Evolutionary conservation across 2,888 invertebrate species (phyloP), one percentile per base, ranked within the genome.

Genomic region (Pristionchus maxplancki): DNA sequence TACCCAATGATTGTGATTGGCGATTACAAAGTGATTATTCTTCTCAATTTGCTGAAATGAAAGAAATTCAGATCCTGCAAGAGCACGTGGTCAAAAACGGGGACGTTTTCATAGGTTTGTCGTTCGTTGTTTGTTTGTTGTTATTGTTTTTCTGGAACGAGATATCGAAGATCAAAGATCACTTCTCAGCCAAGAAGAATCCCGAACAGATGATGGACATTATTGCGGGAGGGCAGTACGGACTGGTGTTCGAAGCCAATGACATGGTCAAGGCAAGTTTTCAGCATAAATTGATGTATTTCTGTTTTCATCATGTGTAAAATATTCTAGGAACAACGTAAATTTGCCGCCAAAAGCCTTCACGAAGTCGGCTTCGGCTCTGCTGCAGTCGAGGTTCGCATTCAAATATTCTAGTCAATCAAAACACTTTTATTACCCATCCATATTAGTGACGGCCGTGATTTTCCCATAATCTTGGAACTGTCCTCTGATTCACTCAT

Each of bases 311-410:
- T n/a, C n/a, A n/a, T n/a, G n/a, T n/a, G n/a, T n/a, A n/a, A n/a
- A n/a, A n/a, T n/a, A n/a, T n/a, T n/a, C n/a, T n/a, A 83, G 82
- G 82, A 83, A 13, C 82, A 83, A 20, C 82, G 82, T 1, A 48
- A 50, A 31, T 82, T 82, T n/a, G 82, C 82, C 11, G 13, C 44
- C 37, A 48, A 40, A 9, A 83, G 34, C 24, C 37, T 83, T 11
- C 82, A 83, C 34, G 82, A 83, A 20, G 17, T 83, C 28, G 82
- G 82, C 5, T 53, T 83, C 53, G 82, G 82, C 2, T 83, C 82
- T 34, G 82, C 82, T 3, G 34, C 50, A 34, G 17, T 83, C 0
- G 82, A 83, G 53, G 82, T 83, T 34, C 24, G 53, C 8, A 71
- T 20, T 8, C 37, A 15, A 71, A 15, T 34, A 28, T 71, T n/a